Percentiles rank a stretch among this genome's conserved stretches.
Conservation (phyloP, 2,888 invertebrate genomes). For the Xestobium rufovillosum region DNA sequence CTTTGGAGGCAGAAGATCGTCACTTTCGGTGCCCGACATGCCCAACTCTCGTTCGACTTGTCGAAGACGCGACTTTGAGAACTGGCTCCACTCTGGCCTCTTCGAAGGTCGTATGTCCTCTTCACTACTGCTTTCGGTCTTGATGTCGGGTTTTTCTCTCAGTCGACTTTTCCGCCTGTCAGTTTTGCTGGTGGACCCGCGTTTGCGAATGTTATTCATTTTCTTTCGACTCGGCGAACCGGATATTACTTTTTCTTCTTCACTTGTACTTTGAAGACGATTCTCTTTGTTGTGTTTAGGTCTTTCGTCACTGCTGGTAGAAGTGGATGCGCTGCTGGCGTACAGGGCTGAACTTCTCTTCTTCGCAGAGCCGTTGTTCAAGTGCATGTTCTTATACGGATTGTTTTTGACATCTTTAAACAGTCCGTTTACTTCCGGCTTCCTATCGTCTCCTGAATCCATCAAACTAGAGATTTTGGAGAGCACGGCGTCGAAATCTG, state of each 20-base stretch:
- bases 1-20: constrained; percentile 66
- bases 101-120: constrained; percentile 47
- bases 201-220: constrained; percentile 47
- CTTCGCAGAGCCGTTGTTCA: constrained; percentile 64
- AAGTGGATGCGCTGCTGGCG: constrained; percentile 53
- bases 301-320: constrained; percentile 43
- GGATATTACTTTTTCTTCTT: constrained; percentile 41
- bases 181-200: constrained; percentile 28
- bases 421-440: constrained; percentile 62
- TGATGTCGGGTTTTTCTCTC: constrained; percentile 32
- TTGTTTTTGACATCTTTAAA: constrained; percentile 52
- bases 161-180: constrained; percentile 36
- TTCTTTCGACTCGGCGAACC: constrained; percentile 43
- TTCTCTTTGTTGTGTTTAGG: constrained; percentile 46
- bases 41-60: constrained; percentile 70
- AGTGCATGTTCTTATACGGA: constrained; percentile 67
- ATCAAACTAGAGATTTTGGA: constrained; percentile 56
- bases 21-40: constrained; percentile 68
- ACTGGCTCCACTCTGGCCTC: constrained; percentile 41
- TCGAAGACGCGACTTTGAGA: constrained; percentile 52
- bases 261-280: constrained; percentile 40
- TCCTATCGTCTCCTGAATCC: constrained; percentile 53
- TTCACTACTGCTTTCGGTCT: constrained; percentile 56
- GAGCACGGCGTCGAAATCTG: constrained; percentile 61
- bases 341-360: constrained; percentile 58